Conservation (phyloP, 37 sponge, comb jelly and placozoan species). For the Hormiphora californensis region DNA sequence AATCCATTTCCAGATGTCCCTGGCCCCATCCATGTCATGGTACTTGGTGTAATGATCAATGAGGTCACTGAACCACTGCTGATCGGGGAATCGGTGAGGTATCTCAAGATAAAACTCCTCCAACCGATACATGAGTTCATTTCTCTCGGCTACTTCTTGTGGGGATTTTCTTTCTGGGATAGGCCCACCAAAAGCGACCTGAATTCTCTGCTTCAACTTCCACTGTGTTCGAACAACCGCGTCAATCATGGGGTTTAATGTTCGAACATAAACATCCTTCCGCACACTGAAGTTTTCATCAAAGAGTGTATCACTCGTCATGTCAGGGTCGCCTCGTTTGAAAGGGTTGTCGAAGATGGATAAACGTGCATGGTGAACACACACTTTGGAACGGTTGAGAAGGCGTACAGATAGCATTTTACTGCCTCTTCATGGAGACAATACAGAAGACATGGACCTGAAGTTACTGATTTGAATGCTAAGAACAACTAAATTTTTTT, state of each 20-base stretch:
- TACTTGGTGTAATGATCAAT: slow-evolving; percentile 39
- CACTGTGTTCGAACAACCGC: not conserved
- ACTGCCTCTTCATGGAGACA: no score
- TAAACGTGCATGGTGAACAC: no score
- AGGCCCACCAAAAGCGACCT: not conserved
- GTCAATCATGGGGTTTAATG: not conserved
- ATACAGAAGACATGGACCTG: no score
- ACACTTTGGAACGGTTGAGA: no score
- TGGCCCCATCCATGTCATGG: slow-evolving; percentile 17
- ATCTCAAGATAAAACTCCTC: slow-evolving; percentile 35
- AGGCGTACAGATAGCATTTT: no score
- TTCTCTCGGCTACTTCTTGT: not conserved
- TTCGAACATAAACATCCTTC: not conserved
- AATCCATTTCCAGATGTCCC: slow-evolving; percentile 14
- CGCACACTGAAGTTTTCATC: slow-evolving; percentile 25
- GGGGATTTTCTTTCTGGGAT: not conserved
- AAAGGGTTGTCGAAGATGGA: no score
- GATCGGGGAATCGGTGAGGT: slow-evolving; percentile 31
- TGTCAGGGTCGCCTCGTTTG: no score
- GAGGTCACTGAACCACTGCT: slow-evolving; percentile 5
- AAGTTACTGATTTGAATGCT: no score
- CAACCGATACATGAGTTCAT: slow-evolving; percentile 48
- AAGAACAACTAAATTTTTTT: no score
- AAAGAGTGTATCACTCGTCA: slow-evolving; percentile 34
- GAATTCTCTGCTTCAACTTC: not conserved